Base-by-base conservation (phyloP, 2,113 vertebrate genomes). In the Myrmecobius fasciatus region DNA sequence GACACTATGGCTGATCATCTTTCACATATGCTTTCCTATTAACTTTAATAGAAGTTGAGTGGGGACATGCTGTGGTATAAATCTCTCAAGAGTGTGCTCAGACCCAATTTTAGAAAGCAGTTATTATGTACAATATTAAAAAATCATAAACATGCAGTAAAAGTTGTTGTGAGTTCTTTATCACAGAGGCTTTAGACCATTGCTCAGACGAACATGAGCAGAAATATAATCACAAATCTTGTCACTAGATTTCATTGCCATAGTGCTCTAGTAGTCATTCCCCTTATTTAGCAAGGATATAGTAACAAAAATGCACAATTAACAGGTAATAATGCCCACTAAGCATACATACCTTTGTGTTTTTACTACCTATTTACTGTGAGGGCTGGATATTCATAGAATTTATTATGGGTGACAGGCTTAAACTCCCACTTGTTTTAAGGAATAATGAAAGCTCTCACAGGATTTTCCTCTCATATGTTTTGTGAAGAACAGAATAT, bases 381-480 rank as follows among this genome's bases (percentile, higher is more conserved):
- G 22, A 83, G 17, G 75, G 53, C 93, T 6, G 0, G 90, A 36
- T 96, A 93, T 93, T 96, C 97, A 97, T 96, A 95, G 89, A 98
- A 98, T 98, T 98, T 98, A 96, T 97, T 98, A 97, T 97, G 97
- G 95, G 96, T 96, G 97, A 98, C 96, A 97, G 93, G 94, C 97
- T 98, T 98, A 96, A 98, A 98, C 98, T 98, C 98, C 98, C 97
- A 97, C 25, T 98, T 98, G 97, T 96, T 92, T 97, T 91, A 54
- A 43, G 94, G 94, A 96, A 98, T 96, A 97, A 91, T 51, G 90
- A 96, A 98, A 98, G 97, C 97, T 96, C 97, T 98, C 43, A 89
- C 14, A 12, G 91, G 17, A 46, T 92, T 91, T 49, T 67, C 93
- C 91, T 95, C 95, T 95, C 98, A 95, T 52, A 7, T 94, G 96